Evolutionary conservation across 1,140 invertebrate genomes (phyloP).

Genomic region (Drosophila seguyi): DNA sequence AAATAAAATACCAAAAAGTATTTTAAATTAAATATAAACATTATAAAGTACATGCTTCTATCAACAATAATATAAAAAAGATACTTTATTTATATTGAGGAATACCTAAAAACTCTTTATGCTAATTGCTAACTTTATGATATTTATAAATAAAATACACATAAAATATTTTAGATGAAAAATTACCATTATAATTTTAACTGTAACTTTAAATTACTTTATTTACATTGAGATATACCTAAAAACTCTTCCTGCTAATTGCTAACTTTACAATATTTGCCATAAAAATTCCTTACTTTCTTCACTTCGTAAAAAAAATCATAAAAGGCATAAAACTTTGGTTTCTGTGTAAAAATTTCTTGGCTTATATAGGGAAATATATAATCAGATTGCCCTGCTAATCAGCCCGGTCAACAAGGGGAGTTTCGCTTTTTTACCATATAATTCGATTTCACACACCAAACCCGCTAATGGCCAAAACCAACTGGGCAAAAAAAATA

Average conservation of each 20-base stretch:
- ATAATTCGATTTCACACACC: slow-evolving; percentile 43
- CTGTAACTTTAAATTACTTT: too few species aligned
- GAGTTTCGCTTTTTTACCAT: slow-evolving; percentile 50
- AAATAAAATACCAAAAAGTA: too few species aligned
- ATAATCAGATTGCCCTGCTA: slow-evolving; percentile 37
- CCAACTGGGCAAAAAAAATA: slow-evolving; percentile 25
- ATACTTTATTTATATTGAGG: too few species aligned
- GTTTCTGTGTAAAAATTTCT: slow-evolving; percentile 8
- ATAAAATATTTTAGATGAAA: too few species aligned
- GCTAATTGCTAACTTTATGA: too few species aligned
- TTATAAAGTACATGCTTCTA: too few species aligned
- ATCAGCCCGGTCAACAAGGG: slow-evolving; percentile 8
- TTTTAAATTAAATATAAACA: too few species aligned
- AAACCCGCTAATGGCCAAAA: slow-evolving; percentile 40
- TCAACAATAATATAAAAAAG: too few species aligned
- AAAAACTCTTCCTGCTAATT: slow-evolving; percentile 1
- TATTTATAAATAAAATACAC: too few species aligned
- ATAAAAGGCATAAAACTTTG: neutral
- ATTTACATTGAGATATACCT: neutral
- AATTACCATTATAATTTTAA: too few species aligned
- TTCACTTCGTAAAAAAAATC: neutral
- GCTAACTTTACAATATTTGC: neutral
- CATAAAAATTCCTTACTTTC: neutral
- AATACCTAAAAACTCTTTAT: too few species aligned
- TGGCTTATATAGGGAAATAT: slow-evolving; percentile 7